phyloP scores from a whole-genome alignment of 2,113 vertebrate genomes.

The Ictidomys tridecemlineatus region DNA sequence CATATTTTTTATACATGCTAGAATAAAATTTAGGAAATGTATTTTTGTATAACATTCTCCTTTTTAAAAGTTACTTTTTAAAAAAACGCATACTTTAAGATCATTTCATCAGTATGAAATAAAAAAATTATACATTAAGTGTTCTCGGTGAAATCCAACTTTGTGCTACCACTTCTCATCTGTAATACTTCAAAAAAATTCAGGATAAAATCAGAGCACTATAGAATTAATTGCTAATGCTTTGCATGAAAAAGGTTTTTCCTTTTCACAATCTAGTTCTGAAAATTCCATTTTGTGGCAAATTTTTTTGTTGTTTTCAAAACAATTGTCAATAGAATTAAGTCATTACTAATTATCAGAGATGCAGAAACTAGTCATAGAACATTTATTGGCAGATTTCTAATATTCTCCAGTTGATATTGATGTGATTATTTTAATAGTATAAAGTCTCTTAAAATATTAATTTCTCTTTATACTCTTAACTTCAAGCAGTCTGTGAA shows the following conservation, averaged over 20 bases:
- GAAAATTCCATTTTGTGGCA: not conserved
- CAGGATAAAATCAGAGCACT: not conserved
- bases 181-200: constrained; percentile 53
- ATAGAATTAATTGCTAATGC: constrained; percentile 24
- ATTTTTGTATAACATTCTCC: not conserved
- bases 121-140: constrained; percentile 1
- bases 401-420: not conserved
- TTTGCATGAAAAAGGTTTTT: not conserved
- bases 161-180: not conserved
- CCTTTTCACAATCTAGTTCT: not conserved
- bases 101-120: constrained; percentile 24
- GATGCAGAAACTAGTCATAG: not conserved
- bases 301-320: not conserved
- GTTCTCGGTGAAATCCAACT: constrained; percentile 8
- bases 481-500: not conserved
- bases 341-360: constrained; percentile 3
- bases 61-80: not conserved
- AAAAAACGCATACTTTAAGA: constrained; percentile 26
- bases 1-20: not conserved
- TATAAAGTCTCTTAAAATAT: not conserved
- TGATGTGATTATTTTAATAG: not conserved
- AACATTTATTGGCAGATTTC: constrained; percentile 2
- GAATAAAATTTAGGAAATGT: constrained; percentile 40
- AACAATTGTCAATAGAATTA: constrained; percentile 47
- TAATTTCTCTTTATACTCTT: not conserved